A percentile compares a stretch with the other conserved stretches of the same genome.
Evolutionary conservation across 1,140 invertebrate species (phyloP).

Genomic region (Hylyphantes graminicola): DNA sequence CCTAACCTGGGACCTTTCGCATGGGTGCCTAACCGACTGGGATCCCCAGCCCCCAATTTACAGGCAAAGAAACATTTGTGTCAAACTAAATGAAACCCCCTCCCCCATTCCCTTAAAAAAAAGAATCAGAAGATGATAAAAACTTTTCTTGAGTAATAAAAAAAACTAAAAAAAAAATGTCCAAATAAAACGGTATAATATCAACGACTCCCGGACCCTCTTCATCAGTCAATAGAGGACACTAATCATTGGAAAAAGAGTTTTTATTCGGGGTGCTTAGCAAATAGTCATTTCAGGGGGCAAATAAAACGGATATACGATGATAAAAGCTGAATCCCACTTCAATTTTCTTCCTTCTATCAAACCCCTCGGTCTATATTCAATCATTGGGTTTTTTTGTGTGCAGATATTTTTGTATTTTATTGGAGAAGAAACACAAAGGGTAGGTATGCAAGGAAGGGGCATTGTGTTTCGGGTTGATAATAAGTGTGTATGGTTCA

Average conservation of each 20-base stretch:
- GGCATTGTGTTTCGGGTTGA: too few species aligned
- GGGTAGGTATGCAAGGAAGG: too few species aligned
- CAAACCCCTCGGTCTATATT: neutral
- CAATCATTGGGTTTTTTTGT: constrained; percentile 20
- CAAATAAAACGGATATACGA: constrained; percentile 56
- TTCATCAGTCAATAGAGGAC: constrained; percentile 47
- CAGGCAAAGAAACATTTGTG: too few species aligned
- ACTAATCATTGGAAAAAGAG: constrained; percentile 50
- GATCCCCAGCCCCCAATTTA: too few species aligned
- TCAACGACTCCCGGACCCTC: constrained; percentile 14
- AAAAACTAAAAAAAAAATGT: constrained; percentile 15
- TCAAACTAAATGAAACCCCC: too few species aligned
- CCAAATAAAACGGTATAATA: constrained; percentile 35
- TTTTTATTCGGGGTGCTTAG: constrained; percentile 45
- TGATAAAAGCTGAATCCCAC: constrained; percentile 44
- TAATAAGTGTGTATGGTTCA: too few species aligned
- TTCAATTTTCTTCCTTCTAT: constrained; percentile 33
- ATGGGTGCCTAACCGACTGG: too few species aligned
- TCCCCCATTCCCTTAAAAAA: neutral
- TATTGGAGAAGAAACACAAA: neutral
- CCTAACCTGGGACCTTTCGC: too few species aligned
- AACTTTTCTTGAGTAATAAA: constrained; percentile 7
- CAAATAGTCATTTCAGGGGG: constrained; percentile 47
- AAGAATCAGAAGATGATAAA: neutral
- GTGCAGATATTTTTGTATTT: constrained; percentile 2